Conservation (phyloP, 1,140 invertebrate species). For the Atta texana region DNA sequence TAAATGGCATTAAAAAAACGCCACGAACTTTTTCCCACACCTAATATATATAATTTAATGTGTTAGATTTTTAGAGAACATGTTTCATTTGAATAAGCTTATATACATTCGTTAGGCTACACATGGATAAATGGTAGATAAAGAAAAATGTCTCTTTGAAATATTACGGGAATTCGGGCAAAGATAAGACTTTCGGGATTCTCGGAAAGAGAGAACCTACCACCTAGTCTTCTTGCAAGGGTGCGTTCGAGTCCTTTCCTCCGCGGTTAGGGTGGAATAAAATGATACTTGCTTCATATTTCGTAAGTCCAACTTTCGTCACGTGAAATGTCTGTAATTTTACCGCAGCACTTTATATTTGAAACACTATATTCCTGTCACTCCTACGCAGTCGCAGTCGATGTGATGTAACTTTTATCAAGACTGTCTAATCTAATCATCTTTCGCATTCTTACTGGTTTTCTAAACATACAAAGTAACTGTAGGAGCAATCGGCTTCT, state of each 20-base stretch:
- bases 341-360: constrained; percentile 26
- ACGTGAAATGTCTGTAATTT: constrained; percentile 32
- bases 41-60: not conserved
- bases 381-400: not conserved
- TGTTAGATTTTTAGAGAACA: not conserved
- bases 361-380: constrained; percentile 47
- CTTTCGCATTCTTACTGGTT: not conserved
- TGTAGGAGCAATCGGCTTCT: not conserved
- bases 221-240: constrained; percentile 81
- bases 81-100: not conserved
- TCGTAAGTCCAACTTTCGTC: constrained; percentile 48
- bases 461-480: not conserved
- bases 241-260: constrained; percentile 82
- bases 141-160: not conserved
- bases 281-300: constrained; percentile 78
- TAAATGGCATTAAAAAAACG: too few relatives aligned
- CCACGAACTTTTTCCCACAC: too few relatives aligned
- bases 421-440: constrained; percentile 32
- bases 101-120: not conserved
- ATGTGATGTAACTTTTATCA: constrained; percentile 18
- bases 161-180: not conserved
- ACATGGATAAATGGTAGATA: not conserved
- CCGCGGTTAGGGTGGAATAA: constrained; percentile 80
- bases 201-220: constrained; percentile 75
- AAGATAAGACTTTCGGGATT: constrained; percentile 10